phyloP scores from a whole-genome alignment of 2,113 vertebrate species.

The Hemiscyllium ocellatum region DNA sequence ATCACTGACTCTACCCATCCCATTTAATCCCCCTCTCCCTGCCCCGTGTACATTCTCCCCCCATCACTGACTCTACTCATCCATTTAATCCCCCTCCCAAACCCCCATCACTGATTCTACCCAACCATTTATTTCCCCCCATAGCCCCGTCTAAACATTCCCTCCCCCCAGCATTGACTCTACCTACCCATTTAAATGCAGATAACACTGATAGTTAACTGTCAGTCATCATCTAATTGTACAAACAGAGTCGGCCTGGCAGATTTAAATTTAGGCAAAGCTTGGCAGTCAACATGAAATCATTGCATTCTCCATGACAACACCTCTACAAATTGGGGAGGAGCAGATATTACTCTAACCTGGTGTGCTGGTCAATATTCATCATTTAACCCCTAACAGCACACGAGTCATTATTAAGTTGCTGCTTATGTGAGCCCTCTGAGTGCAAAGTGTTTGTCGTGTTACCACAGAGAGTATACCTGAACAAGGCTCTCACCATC shows the following conservation, averaged over 20 bases:
- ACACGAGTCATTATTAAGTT: background rate
- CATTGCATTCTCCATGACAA: too few species aligned
- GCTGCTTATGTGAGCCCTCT: background rate
- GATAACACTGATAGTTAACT: too few species aligned
- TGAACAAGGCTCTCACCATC: background rate
- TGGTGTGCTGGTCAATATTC: background rate
- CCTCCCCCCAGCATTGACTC: too few species aligned
- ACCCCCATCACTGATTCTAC: background rate
- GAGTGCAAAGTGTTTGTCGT: background rate
- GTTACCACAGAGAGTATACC: background rate
- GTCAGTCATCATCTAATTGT: too few species aligned
- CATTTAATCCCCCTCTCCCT: too few species aligned
- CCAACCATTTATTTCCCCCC: too few species aligned
- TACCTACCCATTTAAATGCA: too few species aligned
- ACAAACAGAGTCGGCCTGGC: too few species aligned
- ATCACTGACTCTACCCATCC: background rate
- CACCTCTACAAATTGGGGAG: too few species aligned
- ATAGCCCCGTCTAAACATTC: too few species aligned
- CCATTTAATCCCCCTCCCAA: background rate
- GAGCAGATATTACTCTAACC: background rate
- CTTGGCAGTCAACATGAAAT: too few species aligned
- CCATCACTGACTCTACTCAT: background rate
- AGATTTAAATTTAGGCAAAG: too few species aligned
- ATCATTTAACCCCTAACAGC: background rate
- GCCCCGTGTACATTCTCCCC: background rate